Conservation (phyloP, 2,888 invertebrate genomes). For the Lissonota sp. region DNA sequence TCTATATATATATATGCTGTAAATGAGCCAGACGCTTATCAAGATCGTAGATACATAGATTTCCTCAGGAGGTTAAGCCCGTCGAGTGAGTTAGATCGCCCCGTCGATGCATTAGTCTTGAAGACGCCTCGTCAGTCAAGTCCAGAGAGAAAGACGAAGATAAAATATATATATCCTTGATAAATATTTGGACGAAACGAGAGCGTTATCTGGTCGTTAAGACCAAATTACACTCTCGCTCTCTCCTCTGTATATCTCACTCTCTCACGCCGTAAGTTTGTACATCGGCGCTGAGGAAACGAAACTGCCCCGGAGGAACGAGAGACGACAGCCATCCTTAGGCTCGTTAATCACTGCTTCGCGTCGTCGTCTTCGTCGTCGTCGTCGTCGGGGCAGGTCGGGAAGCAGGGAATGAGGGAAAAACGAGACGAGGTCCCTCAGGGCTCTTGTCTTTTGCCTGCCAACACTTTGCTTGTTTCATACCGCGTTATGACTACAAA, state of each 20-base stretch:
- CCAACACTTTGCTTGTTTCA: conserved; percentile 59
- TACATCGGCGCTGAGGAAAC: conserved; percentile 48
- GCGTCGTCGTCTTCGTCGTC: conserved; percentile 37
- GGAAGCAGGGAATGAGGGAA: conserved; percentile 21
- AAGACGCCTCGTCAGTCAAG: conserved; percentile 37
- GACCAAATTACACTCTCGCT: conserved; percentile 62
- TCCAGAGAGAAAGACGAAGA: conserved; percentile 15
- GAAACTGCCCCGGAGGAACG: conserved; percentile 56
- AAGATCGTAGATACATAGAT: conserved; percentile 63
- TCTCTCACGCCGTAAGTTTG: not conserved
- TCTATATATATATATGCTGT: conserved; percentile 19
- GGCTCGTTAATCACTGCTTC: conserved; percentile 65
- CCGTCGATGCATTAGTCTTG: conserved; percentile 63
- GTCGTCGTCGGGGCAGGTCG: conserved; percentile 32
- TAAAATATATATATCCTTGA: conserved; percentile 53
- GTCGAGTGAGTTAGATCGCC: conserved; percentile 42
- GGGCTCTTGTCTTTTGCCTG: conserved; percentile 48
- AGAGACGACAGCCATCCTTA: conserved; percentile 57
- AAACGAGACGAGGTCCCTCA: conserved; percentile 48
- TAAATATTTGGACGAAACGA: conserved; percentile 66
- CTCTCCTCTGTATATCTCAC: conserved; percentile 27
- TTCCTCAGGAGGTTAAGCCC: conserved; percentile 38
- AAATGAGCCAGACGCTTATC: conserved; percentile 58
- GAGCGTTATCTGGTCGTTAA: conserved; percentile 65
- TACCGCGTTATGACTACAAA: conserved; percentile 24